Conservation (phyloP, 2,113 vertebrate species). For the Hippoglossus stenolepis region DNA sequence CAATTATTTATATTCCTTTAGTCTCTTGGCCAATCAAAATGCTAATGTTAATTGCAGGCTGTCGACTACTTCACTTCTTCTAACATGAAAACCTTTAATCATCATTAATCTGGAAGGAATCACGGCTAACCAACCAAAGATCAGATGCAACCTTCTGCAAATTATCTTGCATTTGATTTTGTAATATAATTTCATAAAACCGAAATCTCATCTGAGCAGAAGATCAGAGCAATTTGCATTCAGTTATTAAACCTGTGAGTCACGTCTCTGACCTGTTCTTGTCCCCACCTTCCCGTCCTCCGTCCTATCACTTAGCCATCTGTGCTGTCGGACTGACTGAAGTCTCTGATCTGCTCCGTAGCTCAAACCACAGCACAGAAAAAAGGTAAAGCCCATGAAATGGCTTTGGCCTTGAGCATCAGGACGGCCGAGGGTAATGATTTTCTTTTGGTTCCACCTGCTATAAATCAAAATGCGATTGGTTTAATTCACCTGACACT, state of each 20-base stretch:
- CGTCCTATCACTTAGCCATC: neutral
- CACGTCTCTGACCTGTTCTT: neutral
- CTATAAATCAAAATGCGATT: neutral
- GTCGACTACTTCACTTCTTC: neutral
- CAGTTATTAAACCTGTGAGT: neutral
- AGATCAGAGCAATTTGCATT: neutral
- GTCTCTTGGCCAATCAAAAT: no score
- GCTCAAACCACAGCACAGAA: neutral
- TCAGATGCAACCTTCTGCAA: neutral
- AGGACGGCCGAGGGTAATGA: neutral
- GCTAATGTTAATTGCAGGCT: neutral
- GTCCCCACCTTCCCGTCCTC: neutral
- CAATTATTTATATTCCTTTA: no score
- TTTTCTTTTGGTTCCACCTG: neutral
- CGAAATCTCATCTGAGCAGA: neutral
- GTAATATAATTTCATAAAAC: neutral
- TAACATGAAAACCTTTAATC: neutral
- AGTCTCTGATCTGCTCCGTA: neutral
- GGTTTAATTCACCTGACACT: neutral
- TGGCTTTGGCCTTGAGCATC: neutral
- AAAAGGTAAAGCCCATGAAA: neutral
- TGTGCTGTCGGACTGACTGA: neutral
- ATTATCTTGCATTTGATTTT: neutral
- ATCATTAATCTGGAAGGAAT: neutral
- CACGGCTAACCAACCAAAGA: neutral